A percentile compares a stretch with the other conserved stretches of the same genome.
These are phyloP conservation scores for Hyaena hyaena DNA, from an alignment of 2,113 vertebrate genomes.

Conservation along the genomic window DNA sequence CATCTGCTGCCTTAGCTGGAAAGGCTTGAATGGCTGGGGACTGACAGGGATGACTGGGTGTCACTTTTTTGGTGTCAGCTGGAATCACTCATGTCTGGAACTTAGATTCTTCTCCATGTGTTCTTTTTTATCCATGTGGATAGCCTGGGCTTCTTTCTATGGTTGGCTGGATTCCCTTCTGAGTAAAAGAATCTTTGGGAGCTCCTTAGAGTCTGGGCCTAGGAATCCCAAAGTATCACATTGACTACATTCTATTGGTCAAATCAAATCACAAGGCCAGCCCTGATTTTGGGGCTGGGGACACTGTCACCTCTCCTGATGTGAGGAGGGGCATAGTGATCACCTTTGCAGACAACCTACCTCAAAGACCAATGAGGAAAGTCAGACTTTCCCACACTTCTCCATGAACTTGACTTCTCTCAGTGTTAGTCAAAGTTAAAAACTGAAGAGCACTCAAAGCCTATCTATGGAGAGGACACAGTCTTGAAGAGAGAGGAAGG, in stretches of 20 bases:
- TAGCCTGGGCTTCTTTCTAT: background rate
- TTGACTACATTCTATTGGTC: background rate
- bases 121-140: background rate
- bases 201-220: background rate
- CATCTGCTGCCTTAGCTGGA: background rate
- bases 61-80: background rate
- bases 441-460: background rate
- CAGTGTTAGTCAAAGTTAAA: background rate
- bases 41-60: background rate
- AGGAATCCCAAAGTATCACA: background rate
- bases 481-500: background rate
- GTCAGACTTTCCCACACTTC: background rate
- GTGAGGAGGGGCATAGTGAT: background rate
- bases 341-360: background rate
- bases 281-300: no score
- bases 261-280: background rate
- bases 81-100: background rate
- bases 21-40: rapidly evolving
- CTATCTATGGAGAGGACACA: no score
- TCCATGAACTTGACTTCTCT: background rate
- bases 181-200: background rate
- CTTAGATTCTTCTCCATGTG: background rate
- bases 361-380: background rate
- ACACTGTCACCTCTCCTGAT: background rate
- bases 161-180: background rate